phyloP scores from a whole-genome alignment of 2,797 vertebrate genomes.

The Acipenser oxyrinchus region DNA sequence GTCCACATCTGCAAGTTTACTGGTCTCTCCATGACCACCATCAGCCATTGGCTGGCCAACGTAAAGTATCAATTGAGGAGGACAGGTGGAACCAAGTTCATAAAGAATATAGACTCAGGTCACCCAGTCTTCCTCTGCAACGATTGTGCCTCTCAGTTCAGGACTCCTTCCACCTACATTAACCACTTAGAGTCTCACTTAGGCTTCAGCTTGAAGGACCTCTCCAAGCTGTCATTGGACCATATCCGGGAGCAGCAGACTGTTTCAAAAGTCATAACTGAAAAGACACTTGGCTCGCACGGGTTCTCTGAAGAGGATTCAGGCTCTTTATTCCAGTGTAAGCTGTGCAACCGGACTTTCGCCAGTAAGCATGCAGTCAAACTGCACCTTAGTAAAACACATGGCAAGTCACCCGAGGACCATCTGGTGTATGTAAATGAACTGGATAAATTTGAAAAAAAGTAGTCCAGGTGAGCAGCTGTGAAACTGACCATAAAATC shows the following conservation, averaged over 20 bases:
- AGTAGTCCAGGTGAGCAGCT: slow-evolving; percentile 65
- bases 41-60: slow-evolving; percentile 99
- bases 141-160: slow-evolving; percentile 97
- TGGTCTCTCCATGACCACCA: slow-evolving; percentile 98
- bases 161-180: slow-evolving; percentile 92
- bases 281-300: slow-evolving; percentile 74
- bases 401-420: slow-evolving; percentile 96
- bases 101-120: slow-evolving; percentile 95
- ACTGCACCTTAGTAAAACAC: slow-evolving; percentile 98
- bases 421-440: slow-evolving; percentile 94
- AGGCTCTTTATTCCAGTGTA: slow-evolving; percentile 89
- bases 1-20: slow-evolving; percentile 99
- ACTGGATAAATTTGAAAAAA: slow-evolving; percentile 92
- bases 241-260: slow-evolving; percentile 88
- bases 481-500: slow-evolving; percentile 71
- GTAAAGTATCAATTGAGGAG: slow-evolving; percentile 97
- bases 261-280: slow-evolving; percentile 77
- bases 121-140: slow-evolving; percentile 97
- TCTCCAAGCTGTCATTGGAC: slow-evolving; percentile 88
- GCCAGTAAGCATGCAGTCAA: slow-evolving; percentile 97
- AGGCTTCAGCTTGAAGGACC: slow-evolving; percentile 94
- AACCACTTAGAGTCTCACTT: slow-evolving; percentile 94
- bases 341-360: slow-evolving; percentile 96
- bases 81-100: slow-evolving; percentile 97
- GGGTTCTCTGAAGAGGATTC: slow-evolving; percentile 80